Evolutionary conservation across 2,113 vertebrate genomes (phyloP).

Genomic region (Thoracochromis brauschi): DNA sequence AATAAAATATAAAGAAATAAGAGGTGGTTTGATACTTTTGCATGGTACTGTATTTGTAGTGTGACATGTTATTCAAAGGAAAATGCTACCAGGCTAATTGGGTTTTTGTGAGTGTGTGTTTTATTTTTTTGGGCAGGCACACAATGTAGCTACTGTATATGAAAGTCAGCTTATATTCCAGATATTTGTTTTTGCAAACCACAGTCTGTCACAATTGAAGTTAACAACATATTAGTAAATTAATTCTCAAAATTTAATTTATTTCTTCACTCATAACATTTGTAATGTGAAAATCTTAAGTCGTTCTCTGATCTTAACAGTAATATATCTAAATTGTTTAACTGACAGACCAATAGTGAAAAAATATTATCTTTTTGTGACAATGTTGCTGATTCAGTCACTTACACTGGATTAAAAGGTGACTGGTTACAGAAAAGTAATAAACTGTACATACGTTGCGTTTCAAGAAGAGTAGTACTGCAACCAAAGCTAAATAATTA

Average conservation of each 20-base stretch:
- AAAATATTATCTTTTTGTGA: not conserved
- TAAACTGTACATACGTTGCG: accelerated
- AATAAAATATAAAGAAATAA: not conserved
- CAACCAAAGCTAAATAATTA: not conserved
- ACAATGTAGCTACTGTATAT: not conserved
- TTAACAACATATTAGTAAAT: not conserved
- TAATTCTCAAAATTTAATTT: not conserved
- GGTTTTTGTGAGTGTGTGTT: not conserved
- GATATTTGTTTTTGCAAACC: not conserved
- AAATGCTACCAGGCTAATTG: not conserved
- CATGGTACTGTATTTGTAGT: not conserved
- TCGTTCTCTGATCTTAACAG: not conserved
- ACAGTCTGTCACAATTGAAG: not conserved
- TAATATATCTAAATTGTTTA: not conserved
- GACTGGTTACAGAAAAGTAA: not conserved
- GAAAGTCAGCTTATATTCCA: not conserved
- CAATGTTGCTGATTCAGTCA: not conserved
- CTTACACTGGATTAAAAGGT: not conserved
- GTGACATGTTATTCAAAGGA: not conserved
- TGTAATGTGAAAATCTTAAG: not conserved
- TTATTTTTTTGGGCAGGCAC: not conserved
- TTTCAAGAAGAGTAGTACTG: not conserved
- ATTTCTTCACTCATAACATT: not conserved
- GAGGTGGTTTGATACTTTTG: not conserved
- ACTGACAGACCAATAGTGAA: not conserved